Percentiles rank a stretch among this genome's conserved stretches.
These are phyloP conservation scores for Sander vitreus DNA, from an alignment of 2,113 vertebrate species.

Conservation along the genomic window DNA sequence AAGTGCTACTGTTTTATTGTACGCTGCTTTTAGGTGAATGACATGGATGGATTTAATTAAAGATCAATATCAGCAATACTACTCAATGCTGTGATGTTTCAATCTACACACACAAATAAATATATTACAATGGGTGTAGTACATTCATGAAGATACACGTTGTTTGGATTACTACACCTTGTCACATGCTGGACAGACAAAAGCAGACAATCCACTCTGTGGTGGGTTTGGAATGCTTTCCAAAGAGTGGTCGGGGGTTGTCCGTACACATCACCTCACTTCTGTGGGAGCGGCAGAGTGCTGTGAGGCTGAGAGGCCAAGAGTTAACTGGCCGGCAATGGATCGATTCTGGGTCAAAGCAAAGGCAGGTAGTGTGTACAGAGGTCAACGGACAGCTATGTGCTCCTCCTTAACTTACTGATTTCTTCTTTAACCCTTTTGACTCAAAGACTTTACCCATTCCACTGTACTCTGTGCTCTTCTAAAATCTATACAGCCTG, in stretches of 20 bases:
- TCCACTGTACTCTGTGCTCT: slow-evolving; percentile 28
- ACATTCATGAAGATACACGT: background rate
- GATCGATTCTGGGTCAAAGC: slow-evolving; percentile 77
- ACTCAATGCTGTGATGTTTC: background rate
- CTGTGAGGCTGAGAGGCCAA: slow-evolving; percentile 43
- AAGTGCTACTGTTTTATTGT: background rate
- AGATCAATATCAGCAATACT: background rate
- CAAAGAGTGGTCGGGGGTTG: slow-evolving; percentile 6
- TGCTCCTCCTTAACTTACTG: slow-evolving; percentile 78
- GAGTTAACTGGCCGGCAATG: slow-evolving; percentile 67
- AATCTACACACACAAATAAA: background rate
- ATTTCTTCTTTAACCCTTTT: slow-evolving; percentile 72
- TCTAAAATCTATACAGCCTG: slow-evolving; percentile 53
- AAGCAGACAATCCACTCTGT: background rate
- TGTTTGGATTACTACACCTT: background rate
- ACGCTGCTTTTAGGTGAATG: background rate
- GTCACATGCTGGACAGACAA: background rate
- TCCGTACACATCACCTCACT: slow-evolving; percentile 53
- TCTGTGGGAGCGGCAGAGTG: slow-evolving; percentile 49
- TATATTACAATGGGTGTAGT: background rate
- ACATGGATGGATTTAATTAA: background rate
- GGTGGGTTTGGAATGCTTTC: slow-evolving; percentile 25
- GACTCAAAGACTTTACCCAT: slow-evolving; percentile 55
- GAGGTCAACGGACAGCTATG: slow-evolving; percentile 61
- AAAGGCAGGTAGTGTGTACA: slow-evolving; percentile 47